These are phyloP conservation scores for Acanthosepion lycidas DNA, from an alignment of 2,888 invertebrate genomes.

Conservation along the genomic window DNA sequence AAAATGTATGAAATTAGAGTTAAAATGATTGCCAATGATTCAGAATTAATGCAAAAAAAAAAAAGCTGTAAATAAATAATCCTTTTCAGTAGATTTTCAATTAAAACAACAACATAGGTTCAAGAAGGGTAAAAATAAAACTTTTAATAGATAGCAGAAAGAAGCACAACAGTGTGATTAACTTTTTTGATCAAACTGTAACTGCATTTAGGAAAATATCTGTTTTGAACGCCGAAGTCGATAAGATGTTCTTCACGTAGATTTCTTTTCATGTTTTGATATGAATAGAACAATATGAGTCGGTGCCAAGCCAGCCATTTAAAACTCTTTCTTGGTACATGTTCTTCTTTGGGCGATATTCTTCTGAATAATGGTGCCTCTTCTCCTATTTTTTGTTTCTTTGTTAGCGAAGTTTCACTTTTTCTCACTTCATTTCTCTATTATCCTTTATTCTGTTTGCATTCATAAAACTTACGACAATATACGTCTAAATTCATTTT, in stretches of 20 bases:
- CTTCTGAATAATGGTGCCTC: neutral
- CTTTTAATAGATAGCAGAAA: too few relatives aligned
- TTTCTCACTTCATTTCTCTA: constrained; percentile 17
- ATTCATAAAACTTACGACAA: neutral
- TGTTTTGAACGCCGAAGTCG: neutral
- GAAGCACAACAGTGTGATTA: too few relatives aligned
- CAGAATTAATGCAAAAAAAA: too few relatives aligned
- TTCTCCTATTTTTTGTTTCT: neutral
- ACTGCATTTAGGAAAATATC: neutral
- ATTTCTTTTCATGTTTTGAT: neutral
- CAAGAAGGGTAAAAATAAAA: too few relatives aligned
- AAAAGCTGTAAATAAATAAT: too few relatives aligned
- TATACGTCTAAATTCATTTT: neutral
- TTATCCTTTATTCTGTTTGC: neutral
- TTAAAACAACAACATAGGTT: too few relatives aligned
- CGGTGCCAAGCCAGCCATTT: neutral
- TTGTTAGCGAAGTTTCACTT: neutral
- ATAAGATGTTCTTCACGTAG: neutral
- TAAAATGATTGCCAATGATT: too few relatives aligned
- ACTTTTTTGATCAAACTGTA: neutral
- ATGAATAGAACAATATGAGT: constrained; percentile 33
- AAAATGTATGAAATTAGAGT: too few relatives aligned
- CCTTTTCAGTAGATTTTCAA: too few relatives aligned
- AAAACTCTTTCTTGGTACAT: neutral
- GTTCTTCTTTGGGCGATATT: neutral